Conservation (phyloP, 37 sponge, comb jelly and placozoan species). For the Axinella damicornis region DNA sequence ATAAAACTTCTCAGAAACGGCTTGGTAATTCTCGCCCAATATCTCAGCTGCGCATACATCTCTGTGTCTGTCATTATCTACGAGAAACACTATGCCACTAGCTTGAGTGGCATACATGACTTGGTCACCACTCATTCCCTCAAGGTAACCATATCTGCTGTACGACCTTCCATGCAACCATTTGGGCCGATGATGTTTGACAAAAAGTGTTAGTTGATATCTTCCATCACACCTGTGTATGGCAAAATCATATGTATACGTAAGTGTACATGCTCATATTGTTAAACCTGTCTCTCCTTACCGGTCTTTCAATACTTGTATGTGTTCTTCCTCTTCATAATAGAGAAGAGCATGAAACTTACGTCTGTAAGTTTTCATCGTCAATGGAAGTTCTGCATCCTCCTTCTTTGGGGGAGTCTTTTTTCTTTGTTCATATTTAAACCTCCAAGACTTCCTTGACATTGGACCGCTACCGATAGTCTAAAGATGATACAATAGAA, state of each 20-base stretch:
- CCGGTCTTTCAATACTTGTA: constrained; percentile 43
- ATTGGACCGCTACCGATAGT: too few species aligned
- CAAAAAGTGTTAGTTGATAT: neutral
- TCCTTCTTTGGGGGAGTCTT: too few species aligned
- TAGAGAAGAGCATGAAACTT: constrained; percentile 65
- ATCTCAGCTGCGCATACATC: constrained; percentile 1
- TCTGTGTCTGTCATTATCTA: neutral
- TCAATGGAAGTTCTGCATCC: neutral
- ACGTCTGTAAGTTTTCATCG: constrained; percentile 42
- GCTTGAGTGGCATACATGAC: constrained; percentile 69
- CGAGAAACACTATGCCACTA: constrained; percentile 43
- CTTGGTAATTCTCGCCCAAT: constrained; percentile 11
- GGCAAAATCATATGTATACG: too few species aligned
- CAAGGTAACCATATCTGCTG: neutral
- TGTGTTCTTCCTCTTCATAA: constrained; percentile 63
- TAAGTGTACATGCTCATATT: too few species aligned
- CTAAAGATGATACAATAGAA: too few species aligned
- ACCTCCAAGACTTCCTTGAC: too few species aligned
- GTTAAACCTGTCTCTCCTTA: neutral
- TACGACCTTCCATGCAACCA: neutral
- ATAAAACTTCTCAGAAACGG: constrained; percentile 29
- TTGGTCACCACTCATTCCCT: constrained; percentile 15
- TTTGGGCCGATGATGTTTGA: neutral
- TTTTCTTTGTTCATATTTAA: too few species aligned
- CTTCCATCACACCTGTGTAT: constrained; percentile 40